Base-by-base conservation (phyloP, 2,113 vertebrate genomes). In the Dasyprocta punctata region DNA sequence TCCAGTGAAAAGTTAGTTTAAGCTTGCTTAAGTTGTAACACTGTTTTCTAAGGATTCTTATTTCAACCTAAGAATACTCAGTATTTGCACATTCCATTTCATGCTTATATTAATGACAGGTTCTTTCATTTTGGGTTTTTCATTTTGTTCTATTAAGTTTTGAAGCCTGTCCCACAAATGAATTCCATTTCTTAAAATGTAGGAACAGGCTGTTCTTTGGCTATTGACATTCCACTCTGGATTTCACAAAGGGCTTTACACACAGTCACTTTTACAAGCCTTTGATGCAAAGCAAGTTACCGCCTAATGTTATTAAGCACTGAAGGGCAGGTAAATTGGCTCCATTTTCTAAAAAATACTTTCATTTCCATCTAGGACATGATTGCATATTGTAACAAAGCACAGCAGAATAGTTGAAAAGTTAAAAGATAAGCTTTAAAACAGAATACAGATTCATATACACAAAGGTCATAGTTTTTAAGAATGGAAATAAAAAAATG, bases 261-360 rank as follows among this genome's bases (percentile, higher is more conserved):
- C 86, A 97, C 97, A 98, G 97, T 98, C 90, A 91, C 80, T 98
- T 98, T 98, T 96, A 97, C 0, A n/a, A 95, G 95, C 81, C 94
- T 95, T 97, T 97, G 89, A 97, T 94, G 96, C 92, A 97, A 97
- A 95, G 86, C 97, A 97, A 97, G 96, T 96, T 94, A 95, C 97
- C 97, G 98, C 94, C 88, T 98, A 98, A 98, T 97, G 83, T 97
- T 98, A 97, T 97, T 97, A 98, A 98, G 97, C 96, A 98, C 90
- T 97, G 98, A 98, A 98, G 97, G 91, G 81, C 93, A 98, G 96
- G 97, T 98, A 98, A 98, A 98, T 98, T 98, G 89, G 28, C 86
- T 97, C 60, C 96, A 80, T 98, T 98, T 98, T 98, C 93, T 96
- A 54, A 63, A 86, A 52, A 44, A 16, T 16, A 16, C 94, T 98